Base-by-base conservation (phyloP, 2,797 vertebrate species). In the Ctenopoma multispine region DNA sequence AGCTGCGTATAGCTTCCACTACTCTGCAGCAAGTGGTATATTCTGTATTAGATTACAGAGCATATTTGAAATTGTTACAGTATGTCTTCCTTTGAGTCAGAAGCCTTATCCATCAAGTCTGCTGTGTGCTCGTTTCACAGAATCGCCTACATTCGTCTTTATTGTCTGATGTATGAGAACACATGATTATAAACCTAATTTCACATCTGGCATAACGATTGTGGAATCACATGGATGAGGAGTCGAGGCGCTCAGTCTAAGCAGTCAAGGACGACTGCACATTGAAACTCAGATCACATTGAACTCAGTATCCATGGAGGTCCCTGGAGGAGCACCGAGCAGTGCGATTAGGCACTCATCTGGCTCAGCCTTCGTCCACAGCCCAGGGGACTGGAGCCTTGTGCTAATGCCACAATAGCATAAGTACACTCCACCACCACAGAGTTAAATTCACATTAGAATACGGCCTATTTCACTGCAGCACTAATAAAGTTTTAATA, bases 311-410 rank as follows among this genome's bases (percentile, higher is more conserved):
- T 63, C 83, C 50, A n/a, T 31, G 44, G 7, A 55, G 55, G 66
- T 81, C 79, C 76, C 74, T 9, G 55, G 72, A 75, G 82, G 74
- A 64, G 38, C 23, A 46, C 4, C 10, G 75, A 79, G 75, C 66
- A 58, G 71, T 38, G 77, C 63, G 59, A 85, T 83, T 64, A 73
- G 69, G 51, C 40, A 47, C 84, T 89, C 87, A 87, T 87, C 51
- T 88, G 86, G 84, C 75, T 86, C 61, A 68, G 77, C 67, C 75
- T 77, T 60, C n/a, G 78, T 63, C 77, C 72, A 54, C 49, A 60
- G 75, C 84, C 70, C 81, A 61, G 55, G 78, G 71, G 84, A 86
- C 65, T 4, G 1, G 18, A 78, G 70, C 64, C 29, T 73, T 68
- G 69, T 64, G 69, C 63, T 67, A 71, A 59, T 62, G 24, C 59